Conservation (phyloP, 2,888 invertebrate species). For the Patella ulyssiponensis region DNA sequence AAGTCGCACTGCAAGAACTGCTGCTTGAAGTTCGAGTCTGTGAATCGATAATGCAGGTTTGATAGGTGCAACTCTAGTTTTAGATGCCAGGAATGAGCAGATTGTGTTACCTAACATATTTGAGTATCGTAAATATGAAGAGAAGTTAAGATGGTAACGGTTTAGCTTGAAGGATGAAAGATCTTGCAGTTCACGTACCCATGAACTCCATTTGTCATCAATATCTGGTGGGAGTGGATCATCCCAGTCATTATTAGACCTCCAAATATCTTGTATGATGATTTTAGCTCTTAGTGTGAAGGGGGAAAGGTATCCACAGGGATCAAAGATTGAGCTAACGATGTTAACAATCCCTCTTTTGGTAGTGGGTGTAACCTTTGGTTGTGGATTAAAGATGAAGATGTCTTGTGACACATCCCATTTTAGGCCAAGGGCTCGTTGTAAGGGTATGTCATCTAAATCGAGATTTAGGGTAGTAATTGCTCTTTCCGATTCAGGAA, state of each 20-base stretch:
- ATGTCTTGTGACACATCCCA: constrained; percentile 12
- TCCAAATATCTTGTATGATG: neutral
- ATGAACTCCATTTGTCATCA: neutral
- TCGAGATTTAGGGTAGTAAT: neutral
- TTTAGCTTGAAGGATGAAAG: neutral
- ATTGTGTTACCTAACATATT: neutral
- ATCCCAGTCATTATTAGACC: constrained; percentile 15
- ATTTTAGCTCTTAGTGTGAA: constrained; percentile 14
- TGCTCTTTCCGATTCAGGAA: neutral
- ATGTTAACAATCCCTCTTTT: constrained; percentile 10
- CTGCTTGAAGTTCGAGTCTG: constrained; percentile 15
- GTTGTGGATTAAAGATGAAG: constrained; percentile 13
- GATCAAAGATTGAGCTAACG: constrained; percentile 18
- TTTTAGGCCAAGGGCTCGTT: constrained; percentile 14
- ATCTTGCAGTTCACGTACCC: neutral
- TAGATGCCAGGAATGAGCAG: constrained; percentile 13
- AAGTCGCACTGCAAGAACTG: constrained; percentile 12
- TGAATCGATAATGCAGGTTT: constrained; percentile 7
- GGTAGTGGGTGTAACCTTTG: neutral
- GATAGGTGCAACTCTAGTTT: constrained; percentile 7
- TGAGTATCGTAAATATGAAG: neutral
- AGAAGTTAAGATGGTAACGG: constrained; percentile 4
- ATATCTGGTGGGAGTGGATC: constrained; percentile 8
- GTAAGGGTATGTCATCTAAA: neutral
- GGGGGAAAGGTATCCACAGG: constrained; percentile 14